Conservation (phyloP, 2,888 invertebrate genomes). For the Heliconius erato region DNA sequence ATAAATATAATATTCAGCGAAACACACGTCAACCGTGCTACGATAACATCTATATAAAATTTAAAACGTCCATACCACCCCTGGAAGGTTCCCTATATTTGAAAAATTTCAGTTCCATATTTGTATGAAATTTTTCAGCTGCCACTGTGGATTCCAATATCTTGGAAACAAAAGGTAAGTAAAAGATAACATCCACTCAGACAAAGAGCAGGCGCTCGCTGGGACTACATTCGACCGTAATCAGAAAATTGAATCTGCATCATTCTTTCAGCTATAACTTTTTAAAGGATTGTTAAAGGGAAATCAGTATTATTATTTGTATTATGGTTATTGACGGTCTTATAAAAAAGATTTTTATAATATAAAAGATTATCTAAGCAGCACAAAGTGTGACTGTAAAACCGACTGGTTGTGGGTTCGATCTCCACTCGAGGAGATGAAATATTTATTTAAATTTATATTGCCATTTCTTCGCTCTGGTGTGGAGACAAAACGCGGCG, state of each 20-base stretch:
- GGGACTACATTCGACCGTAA: conserved; percentile 19
- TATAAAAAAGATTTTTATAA: no score
- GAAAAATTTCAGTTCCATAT: background rate
- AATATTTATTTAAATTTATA: no score
- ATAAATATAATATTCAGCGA: background rate
- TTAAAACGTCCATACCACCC: background rate
- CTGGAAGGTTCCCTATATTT: background rate
- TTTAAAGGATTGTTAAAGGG: background rate
- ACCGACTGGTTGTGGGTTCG: no score
- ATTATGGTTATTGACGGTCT: no score
- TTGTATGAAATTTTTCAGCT: background rate
- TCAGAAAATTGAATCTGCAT: conserved; percentile 30
- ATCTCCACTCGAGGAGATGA: no score
- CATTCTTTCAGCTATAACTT: conserved; percentile 11
- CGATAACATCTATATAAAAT: background rate
- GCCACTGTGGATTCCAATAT: background rate
- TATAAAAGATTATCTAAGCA: no score
- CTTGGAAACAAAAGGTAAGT: conserved; percentile 17
- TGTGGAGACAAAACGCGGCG: no score
- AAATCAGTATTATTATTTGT: no score
- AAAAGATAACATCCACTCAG: conserved; percentile 21
- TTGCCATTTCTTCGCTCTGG: no score
- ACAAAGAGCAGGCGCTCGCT: conserved; percentile 24
- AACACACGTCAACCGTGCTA: background rate
- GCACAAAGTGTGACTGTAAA: no score